These are phyloP conservation scores for Siderastrea radians DNA, from an alignment of 92 coral and sea anemone genomes.

Conservation along the genomic window DNA sequence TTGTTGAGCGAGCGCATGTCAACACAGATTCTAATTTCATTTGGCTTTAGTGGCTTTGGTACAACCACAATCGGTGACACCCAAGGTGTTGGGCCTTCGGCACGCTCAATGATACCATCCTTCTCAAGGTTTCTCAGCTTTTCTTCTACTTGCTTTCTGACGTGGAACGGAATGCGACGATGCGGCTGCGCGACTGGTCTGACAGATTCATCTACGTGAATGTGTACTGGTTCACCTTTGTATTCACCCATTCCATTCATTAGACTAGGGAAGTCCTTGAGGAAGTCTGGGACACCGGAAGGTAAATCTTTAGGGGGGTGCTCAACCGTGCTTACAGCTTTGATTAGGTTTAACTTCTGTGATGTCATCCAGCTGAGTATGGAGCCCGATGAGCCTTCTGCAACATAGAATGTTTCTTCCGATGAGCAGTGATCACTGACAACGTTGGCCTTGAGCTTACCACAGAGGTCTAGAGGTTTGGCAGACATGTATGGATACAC, in stretches of 20 bases:
- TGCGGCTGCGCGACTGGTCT: constrained; percentile 70
- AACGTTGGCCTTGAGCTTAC: constrained; percentile 46
- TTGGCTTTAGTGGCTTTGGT: constrained; percentile 67
- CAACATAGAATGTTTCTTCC: constrained; percentile 68
- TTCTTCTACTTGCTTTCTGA: constrained; percentile 61
- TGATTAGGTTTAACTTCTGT: constrained; percentile 60
- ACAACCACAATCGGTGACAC: constrained; percentile 77
- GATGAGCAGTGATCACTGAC: constrained; percentile 40
- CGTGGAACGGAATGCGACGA: constrained; percentile 68
- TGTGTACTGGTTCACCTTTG: constrained; percentile 60
- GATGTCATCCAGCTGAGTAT: constrained; percentile 56
- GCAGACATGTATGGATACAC: constrained; percentile 71
- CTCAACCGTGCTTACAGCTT: constrained; percentile 56
- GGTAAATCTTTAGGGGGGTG: constrained; percentile 46
- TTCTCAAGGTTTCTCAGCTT: constrained; percentile 42
- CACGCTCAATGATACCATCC: constrained; percentile 59
- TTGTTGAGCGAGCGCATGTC: constrained; percentile 70
- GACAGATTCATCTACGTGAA: constrained; percentile 67
- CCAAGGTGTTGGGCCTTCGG: constrained; percentile 78
- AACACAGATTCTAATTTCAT: constrained; percentile 79
- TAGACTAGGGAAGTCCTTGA: constrained; percentile 50
- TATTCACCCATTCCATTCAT: constrained; percentile 51
- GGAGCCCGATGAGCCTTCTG: constrained; percentile 64
- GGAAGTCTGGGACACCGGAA: constrained; percentile 49
- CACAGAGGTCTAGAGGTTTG: constrained; percentile 52